Conservation (phyloP, 2,113 vertebrate genomes). For the Stomatorhinus ivindoensis region DNA sequence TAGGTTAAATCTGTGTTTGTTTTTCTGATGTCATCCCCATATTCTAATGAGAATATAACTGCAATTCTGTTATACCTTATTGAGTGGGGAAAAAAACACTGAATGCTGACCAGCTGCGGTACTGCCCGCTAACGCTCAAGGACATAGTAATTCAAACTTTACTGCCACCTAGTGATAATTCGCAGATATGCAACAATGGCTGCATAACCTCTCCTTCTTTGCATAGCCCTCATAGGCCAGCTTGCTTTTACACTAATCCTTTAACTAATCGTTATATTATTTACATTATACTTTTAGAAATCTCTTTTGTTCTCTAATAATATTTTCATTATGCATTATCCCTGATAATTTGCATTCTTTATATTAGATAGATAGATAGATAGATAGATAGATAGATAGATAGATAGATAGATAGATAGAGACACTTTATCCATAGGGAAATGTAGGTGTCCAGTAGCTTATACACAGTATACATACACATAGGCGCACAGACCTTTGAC, state of each 20-base stretch:
- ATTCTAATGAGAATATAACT: not conserved
- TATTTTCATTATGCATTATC: not conserved
- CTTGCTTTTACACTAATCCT: not conserved
- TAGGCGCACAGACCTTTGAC: too few species aligned
- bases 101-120: not conserved
- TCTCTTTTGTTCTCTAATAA: not conserved
- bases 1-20: not conserved
- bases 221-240: not conserved
- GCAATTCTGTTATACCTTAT: not conserved
- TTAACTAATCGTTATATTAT: not conserved
- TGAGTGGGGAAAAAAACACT: not conserved
- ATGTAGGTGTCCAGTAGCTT: too few species aligned
- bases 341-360: not conserved
- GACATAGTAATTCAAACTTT: not conserved
- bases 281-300: not conserved
- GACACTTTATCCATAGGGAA: too few species aligned
- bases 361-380: too few species aligned
- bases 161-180: not conserved
- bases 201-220: not conserved
- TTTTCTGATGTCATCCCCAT: not conserved
- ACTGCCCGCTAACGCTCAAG: not conserved
- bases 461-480: too few species aligned
- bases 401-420: too few species aligned
- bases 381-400: too few species aligned
- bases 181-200: not conserved